Percentiles rank a stretch among this genome's conserved stretches.
phyloP scores from a whole-genome alignment of 2,797 vertebrate genomes.

The Tadarida brasiliensis region DNA sequence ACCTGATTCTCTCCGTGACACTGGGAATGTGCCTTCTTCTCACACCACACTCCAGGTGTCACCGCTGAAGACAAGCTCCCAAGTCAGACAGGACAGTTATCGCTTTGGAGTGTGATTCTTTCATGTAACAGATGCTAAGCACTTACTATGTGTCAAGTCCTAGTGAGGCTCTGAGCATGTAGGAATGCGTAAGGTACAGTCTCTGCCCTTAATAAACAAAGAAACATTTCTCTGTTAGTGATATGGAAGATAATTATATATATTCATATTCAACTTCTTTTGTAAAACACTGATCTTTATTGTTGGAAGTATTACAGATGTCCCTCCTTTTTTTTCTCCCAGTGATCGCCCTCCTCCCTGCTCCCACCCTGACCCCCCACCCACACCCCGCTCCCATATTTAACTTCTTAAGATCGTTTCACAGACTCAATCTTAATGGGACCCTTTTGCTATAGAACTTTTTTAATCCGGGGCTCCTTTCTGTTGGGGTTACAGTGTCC shows the following conservation, averaged over 20 bases:
- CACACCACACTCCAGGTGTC: not conserved
- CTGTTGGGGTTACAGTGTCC: not conserved
- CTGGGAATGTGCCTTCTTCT: not conserved
- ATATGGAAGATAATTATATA: constrained; percentile 2
- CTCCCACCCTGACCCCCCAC: too few relatives aligned
- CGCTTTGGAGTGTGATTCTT: not conserved
- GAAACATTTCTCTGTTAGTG: not conserved
- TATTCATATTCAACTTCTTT: not conserved
- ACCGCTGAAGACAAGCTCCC: not conserved
- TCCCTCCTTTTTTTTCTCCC: too few relatives aligned
- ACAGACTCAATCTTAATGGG: not conserved
- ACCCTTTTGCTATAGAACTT: not conserved
- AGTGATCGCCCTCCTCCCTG: too few relatives aligned
- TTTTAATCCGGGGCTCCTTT: not conserved
- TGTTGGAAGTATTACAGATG: too few relatives aligned
- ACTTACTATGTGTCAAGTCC: not conserved
- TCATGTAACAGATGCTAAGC: not conserved
- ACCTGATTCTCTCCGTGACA: not conserved
- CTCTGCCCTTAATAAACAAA: not conserved
- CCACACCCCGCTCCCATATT: too few relatives aligned
- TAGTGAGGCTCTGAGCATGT: not conserved
- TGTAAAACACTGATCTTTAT: too few relatives aligned
- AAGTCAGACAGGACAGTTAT: not conserved
- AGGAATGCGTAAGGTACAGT: not conserved
- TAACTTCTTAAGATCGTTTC: constrained; percentile 1